These are phyloP conservation scores for Drosophila borealis DNA, from an alignment of 2,888 invertebrate genomes.

Conservation along the genomic window DNA sequence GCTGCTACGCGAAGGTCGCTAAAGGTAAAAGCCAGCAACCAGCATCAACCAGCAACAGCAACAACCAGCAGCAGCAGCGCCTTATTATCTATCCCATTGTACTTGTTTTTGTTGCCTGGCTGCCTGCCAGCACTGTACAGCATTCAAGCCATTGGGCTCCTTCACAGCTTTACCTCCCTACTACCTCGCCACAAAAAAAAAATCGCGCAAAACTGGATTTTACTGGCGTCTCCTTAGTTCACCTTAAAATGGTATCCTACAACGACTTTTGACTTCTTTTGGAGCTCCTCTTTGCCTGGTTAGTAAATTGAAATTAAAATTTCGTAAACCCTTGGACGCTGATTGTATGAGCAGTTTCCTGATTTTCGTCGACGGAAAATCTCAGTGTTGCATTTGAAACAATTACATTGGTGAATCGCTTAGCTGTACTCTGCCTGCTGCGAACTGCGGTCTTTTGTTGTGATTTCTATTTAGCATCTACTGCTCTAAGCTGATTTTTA, in stretches of 20 bases:
- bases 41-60: constrained; percentile 16
- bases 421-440: not conserved
- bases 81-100: constrained; percentile 76
- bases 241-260: constrained; percentile 45
- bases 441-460: not conserved
- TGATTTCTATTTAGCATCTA: constrained; percentile 5
- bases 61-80: constrained; percentile 27
- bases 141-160: constrained; percentile 9
- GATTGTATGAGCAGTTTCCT: constrained; percentile 37
- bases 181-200: constrained; percentile 7
- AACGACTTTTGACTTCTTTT: constrained; percentile 57
- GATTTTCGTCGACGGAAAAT: constrained; percentile 16
- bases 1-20: constrained; percentile 62
- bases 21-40: constrained; percentile 58
- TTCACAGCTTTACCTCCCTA: not conserved
- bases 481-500: constrained; percentile 20
- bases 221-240: constrained; percentile 24
- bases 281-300: constrained; percentile 16
- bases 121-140: constrained; percentile 20
- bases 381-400: constrained; percentile 26
- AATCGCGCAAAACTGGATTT: constrained; percentile 39
- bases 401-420: constrained; percentile 25
- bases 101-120: constrained; percentile 44
- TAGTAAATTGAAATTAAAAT: constrained; percentile 70
- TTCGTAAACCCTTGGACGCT: constrained; percentile 38